Base-by-base conservation (phyloP, 1,140 invertebrate species). In the Anadara kagoshimensis region DNA sequence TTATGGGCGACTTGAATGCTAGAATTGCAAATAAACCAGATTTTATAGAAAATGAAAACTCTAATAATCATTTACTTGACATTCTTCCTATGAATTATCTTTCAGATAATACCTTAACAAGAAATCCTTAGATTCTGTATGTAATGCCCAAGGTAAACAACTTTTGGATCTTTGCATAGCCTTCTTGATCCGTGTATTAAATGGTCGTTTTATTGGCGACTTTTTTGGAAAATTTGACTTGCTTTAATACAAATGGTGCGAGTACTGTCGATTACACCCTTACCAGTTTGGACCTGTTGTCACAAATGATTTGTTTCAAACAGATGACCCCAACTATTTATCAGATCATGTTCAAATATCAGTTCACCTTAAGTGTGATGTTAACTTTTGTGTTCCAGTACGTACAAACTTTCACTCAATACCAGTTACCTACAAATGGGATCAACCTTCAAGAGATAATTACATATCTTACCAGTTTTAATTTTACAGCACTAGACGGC, bases 291-390 rank as follows among this genome's bases (percentile, higher is more conserved):
- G 16, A 41, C 57, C 10, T 18, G 43, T 41, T 26, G 57, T 41
- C 26, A 59, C 14, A 59, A n/a, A n/a, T 41, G 7, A 24, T n/a
- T n/a, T n/a, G n/a, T n/a, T 41, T 59, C 57, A 59, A 26, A n/a
- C 16, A 11, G 5, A 20, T 41, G 16, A 53, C 18, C 51, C 51
- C 16, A 57, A 20, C 12, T 57, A 57, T 24, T 26, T 57, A 22
- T 59, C 57, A 12, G 57, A 59, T 41, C 57, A 8, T 18, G 4
- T 18, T 59, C 57, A 59, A 41, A n/a, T n/a, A n/a, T n/a, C n/a
- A n/a, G n/a, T n/a, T n/a, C n/a, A n/a, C n/a, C n/a, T n/a, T n/a
- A n/a, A 59, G 51, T 53, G 7, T 5, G 22, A n/a, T n/a, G 22
- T n/a, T 20, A 53, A n/a, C 16, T n/a, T 5, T n/a, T 53, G 16